phyloP scores from a whole-genome alignment of 2,113 vertebrate species.

The Marmota monax region DNA sequence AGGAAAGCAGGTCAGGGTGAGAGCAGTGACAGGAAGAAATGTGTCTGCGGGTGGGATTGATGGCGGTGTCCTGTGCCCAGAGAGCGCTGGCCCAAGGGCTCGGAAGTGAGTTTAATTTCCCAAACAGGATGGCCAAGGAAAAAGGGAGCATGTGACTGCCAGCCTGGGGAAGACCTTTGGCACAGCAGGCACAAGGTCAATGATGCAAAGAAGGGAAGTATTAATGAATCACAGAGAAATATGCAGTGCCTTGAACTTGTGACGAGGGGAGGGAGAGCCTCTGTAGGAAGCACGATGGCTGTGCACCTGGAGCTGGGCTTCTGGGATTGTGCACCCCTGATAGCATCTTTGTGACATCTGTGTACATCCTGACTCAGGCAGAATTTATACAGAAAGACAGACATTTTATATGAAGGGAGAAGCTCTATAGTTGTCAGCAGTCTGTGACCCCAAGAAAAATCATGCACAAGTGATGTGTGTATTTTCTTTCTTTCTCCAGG shows the following conservation, averaged over 20 bases:
- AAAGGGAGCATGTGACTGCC: slow-evolving; percentile 30
- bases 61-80: neutral
- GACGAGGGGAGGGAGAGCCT: neutral
- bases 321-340: accelerated
- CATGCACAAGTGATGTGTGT: neutral
- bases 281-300: accelerated
- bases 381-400: neutral
- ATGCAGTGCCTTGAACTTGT: neutral
- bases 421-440: neutral
- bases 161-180: slow-evolving; percentile 62
- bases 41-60: neutral
- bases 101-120: slow-evolving; percentile 55
- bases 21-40: neutral
- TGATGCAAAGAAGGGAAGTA: slow-evolving; percentile 1
- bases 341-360: neutral
- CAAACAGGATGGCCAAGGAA: slow-evolving; percentile 65
- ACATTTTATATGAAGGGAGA: neutral
- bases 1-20: slow-evolving; percentile 30
- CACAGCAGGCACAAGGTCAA: slow-evolving; percentile 55
- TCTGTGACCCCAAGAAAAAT: neutral
- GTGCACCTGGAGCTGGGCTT: neutral
- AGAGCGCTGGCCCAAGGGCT: neutral
- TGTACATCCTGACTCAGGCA: neutral
- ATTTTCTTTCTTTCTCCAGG: neutral
- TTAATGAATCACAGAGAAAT: slow-evolving; percentile 74